A percentile compares a stretch with the other conserved stretches of the same genome.
Conservation (phyloP, 1,140 invertebrate genomes). For the Linepithema humile region DNA sequence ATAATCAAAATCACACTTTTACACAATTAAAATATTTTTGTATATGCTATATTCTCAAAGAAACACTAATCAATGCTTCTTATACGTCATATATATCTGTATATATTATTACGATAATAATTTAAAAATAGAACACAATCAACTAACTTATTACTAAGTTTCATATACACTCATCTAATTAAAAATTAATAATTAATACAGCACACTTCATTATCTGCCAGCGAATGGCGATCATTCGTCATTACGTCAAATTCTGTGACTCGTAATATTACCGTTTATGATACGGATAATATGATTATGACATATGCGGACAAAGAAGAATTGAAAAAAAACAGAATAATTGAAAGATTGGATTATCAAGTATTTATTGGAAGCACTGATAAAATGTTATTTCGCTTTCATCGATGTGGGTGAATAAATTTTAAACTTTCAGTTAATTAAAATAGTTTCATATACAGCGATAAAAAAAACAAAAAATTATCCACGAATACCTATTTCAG, state of each 20-base stretch:
- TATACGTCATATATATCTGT: too few relatives aligned
- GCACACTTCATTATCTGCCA: conserved; percentile 9
- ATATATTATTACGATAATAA: too few relatives aligned
- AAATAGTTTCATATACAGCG: background rate
- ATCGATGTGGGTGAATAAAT: conserved; percentile 58
- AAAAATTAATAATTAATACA: conserved; percentile 15
- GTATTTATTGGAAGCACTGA: fast-evolving
- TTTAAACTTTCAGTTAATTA: too few relatives aligned
- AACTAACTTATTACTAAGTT: background rate
- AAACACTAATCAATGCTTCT: too few relatives aligned
- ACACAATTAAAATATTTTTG: too few relatives aligned
- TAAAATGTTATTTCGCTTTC: conserved; percentile 59
- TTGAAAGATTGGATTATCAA: too few relatives aligned
- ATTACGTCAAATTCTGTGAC: conserved; percentile 48
- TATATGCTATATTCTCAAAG: too few relatives aligned
- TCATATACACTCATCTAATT: background rate
- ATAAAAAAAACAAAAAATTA: background rate
- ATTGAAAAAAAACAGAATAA: background rate
- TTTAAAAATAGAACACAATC: too few relatives aligned
- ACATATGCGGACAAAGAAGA: background rate
- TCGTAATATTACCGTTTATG: conserved; percentile 49
- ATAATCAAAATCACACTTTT: too few relatives aligned
- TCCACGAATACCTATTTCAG: conserved; percentile 33
- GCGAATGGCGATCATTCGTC: conserved; percentile 66
- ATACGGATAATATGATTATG: conserved; percentile 32